phyloP scores from a whole-genome alignment of 2,888 invertebrate species.

The Melanotus villosus region DNA sequence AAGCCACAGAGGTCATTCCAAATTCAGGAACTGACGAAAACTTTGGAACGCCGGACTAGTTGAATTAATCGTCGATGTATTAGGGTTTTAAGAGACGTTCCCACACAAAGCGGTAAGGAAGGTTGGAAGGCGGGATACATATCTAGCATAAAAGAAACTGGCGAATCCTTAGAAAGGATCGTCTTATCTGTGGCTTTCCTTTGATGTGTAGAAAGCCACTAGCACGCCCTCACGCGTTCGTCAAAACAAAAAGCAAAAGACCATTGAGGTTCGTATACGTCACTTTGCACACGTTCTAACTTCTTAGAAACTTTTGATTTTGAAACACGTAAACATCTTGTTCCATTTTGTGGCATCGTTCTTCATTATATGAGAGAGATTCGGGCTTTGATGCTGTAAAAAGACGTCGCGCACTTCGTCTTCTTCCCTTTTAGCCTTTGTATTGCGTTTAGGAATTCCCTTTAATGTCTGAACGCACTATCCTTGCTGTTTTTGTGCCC shows the following conservation, averaged over 20 bases:
- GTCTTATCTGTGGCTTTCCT: slow-evolving; percentile 24
- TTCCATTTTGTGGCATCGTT: slow-evolving; percentile 52
- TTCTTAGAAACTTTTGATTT: slow-evolving; percentile 45
- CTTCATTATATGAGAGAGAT: slow-evolving; percentile 51
- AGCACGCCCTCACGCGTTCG: slow-evolving; percentile 26
- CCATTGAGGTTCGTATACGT: slow-evolving; percentile 29
- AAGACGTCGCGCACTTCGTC: slow-evolving; percentile 40
- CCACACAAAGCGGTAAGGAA: not conserved
- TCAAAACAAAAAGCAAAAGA: slow-evolving; percentile 36
- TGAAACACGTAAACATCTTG: slow-evolving; percentile 49
- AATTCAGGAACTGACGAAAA: not conserved
- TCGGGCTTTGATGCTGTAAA: slow-evolving; percentile 46
- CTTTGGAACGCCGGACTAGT: not conserved
- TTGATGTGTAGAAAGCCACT: slow-evolving; percentile 35
- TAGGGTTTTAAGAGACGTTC: not conserved
- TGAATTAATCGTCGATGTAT: not conserved
- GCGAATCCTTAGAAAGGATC: slow-evolving; percentile 25
- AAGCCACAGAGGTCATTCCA: not conserved
- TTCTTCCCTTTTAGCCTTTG: slow-evolving; percentile 44
- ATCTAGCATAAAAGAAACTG: slow-evolving; percentile 1
- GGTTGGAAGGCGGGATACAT: not conserved
- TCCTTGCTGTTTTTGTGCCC: slow-evolving; percentile 33
- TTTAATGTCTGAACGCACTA: slow-evolving; percentile 46
- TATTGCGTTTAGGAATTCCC: slow-evolving; percentile 44
- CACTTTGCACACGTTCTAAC: slow-evolving; percentile 31